Percentiles rank a stretch among this genome's conserved stretches.
phyloP scores from a whole-genome alignment of 2,888 invertebrate genomes.

The Drosophila eohydei region DNA sequence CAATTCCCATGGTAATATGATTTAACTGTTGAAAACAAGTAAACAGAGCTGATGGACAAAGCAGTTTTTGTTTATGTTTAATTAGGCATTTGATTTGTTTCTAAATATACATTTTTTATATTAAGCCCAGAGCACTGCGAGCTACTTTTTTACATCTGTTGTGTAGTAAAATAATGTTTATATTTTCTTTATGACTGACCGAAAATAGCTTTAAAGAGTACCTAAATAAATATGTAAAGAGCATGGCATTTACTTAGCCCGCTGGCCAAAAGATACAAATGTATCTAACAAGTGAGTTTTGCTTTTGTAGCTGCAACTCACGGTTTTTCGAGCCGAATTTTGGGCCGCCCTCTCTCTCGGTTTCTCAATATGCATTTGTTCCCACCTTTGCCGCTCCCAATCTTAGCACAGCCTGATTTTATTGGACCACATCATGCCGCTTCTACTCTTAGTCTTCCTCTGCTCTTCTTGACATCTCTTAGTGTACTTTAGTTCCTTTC shows the following conservation, averaged over 20 bases:
- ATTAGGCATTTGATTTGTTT: background rate
- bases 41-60: background rate
- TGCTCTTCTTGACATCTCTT: background rate
- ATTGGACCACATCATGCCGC: too few species aligned
- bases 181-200: constrained; percentile 7
- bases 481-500: background rate
- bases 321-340: constrained; percentile 22
- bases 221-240: constrained; percentile 35
- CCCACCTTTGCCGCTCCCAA: too few species aligned
- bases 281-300: constrained; percentile 31
- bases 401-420: too few species aligned
- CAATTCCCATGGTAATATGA: background rate
- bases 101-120: background rate
- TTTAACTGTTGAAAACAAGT: background rate
- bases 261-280: constrained; percentile 37
- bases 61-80: constrained; percentile 4
- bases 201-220: constrained; percentile 24
- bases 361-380: background rate
- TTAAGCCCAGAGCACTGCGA: background rate
- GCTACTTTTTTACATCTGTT: constrained; percentile 6
- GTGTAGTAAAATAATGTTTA: constrained; percentile 24
- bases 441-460: background rate
- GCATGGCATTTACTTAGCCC: constrained; percentile 23
- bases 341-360: background rate
- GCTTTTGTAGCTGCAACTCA: constrained; percentile 10